These are phyloP conservation scores for Dynastes tityus DNA, from an alignment of 2,888 invertebrate species.

Conservation along the genomic window DNA sequence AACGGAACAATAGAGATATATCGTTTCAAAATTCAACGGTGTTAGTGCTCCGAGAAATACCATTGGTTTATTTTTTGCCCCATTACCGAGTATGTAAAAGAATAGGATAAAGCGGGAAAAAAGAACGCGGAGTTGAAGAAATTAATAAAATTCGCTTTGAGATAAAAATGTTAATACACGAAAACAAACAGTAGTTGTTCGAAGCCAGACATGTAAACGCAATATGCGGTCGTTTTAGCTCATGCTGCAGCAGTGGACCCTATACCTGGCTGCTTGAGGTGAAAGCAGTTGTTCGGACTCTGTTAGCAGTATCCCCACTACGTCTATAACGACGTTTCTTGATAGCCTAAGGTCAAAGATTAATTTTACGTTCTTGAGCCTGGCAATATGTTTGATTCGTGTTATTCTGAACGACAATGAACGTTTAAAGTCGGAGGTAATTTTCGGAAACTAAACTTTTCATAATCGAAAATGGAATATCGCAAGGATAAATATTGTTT, in stretches of 20 bases:
- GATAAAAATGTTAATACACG: background rate
- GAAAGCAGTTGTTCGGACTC: constrained; percentile 34
- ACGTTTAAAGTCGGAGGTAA: background rate
- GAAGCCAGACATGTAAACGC: background rate
- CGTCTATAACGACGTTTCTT: constrained; percentile 38
- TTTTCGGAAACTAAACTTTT: background rate
- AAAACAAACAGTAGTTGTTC: background rate
- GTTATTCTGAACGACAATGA: constrained; percentile 15
- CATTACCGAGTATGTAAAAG: background rate
- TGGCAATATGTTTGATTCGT: constrained; percentile 17
- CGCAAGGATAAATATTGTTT: background rate
- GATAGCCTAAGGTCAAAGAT: constrained; percentile 49
- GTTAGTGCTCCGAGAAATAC: constrained; percentile 6
- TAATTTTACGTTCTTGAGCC: constrained; percentile 41
- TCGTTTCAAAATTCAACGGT: constrained; percentile 33
- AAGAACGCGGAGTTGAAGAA: background rate
- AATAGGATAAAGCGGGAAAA: background rate
- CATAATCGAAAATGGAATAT: background rate
- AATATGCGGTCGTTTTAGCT: constrained; percentile 10
- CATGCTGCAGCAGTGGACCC: constrained; percentile 4
- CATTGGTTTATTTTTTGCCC: constrained; percentile 22
- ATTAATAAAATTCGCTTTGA: constrained; percentile 11
- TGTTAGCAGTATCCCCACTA: constrained; percentile 18
- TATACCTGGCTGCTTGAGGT: constrained; percentile 23
- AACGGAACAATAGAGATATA: constrained; percentile 40